Percentiles rank a stretch among this genome's conserved stretches.
These are phyloP conservation scores for Acrossocheilus fasciatus DNA, from an alignment of 2,797 vertebrate genomes.

Conservation along the genomic window DNA sequence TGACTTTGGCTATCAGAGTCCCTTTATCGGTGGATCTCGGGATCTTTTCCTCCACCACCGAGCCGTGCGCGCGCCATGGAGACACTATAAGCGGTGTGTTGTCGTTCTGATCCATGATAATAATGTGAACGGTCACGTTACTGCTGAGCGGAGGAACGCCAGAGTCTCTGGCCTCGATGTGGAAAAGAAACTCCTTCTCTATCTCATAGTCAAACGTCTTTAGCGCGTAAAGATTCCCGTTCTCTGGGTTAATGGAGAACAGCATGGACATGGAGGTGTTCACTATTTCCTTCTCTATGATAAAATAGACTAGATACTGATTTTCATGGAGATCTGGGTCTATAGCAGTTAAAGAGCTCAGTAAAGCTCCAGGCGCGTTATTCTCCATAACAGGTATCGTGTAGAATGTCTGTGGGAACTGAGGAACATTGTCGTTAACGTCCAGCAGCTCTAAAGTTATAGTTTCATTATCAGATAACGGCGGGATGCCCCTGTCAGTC, in stretches of 20 bases:
- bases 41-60: conserved; percentile 49
- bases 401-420: conserved; percentile 55
- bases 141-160: conserved; percentile 66
- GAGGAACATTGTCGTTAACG: conserved; percentile 65
- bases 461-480: conserved; percentile 63
- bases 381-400: conserved; percentile 62
- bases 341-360: conserved; percentile 57
- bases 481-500: conserved; percentile 63
- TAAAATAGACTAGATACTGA: conserved; percentile 64
- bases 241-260: conserved; percentile 66
- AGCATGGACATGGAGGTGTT: conserved; percentile 64
- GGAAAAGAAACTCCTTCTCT: conserved; percentile 62
- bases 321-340: conserved; percentile 67
- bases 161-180: conserved; percentile 65
- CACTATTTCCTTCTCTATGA: conserved; percentile 54
- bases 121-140: conserved; percentile 64
- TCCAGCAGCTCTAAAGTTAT: conserved; percentile 65
- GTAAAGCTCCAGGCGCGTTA: conserved; percentile 62
- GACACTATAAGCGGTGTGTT: conserved; percentile 62
- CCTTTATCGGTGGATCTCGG: conserved; percentile 59
- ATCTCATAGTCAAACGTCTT: conserved; percentile 69
- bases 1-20: conserved; percentile 63
- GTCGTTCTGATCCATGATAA: conserved; percentile 67
- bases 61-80: conserved; percentile 42
- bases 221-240: conserved; percentile 67